Percentiles rank a stretch among this genome's conserved stretches.
Conservation (phyloP, 1,140 invertebrate genomes). For the Helicoverpa armigera region DNA sequence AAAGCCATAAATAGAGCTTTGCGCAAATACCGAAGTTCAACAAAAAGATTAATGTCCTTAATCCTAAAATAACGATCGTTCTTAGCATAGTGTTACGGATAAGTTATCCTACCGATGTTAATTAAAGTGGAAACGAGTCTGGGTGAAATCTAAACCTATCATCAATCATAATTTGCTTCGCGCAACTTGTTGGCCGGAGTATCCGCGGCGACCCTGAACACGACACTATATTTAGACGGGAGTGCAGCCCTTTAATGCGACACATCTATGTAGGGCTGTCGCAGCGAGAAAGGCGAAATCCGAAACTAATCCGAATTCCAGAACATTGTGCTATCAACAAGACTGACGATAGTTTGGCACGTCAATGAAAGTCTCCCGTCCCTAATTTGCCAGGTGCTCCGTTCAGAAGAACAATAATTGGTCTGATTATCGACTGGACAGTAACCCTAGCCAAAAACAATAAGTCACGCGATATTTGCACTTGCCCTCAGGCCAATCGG, state of each 20-base stretch:
- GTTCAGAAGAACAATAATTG: conserved; percentile 1
- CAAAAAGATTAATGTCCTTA: conserved; percentile 16
- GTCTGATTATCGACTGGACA: conserved; percentile 12
- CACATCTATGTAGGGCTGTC: conserved; percentile 7
- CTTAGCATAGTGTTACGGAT: conserved; percentile 39
- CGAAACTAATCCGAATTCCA: background rate
- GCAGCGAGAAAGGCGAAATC: background rate
- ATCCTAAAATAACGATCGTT: conserved; percentile 27
- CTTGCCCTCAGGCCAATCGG: conserved; percentile 49
- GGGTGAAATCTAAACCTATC: conserved; percentile 66
- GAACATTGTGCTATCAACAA: background rate
- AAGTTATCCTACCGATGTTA: conserved; percentile 43
- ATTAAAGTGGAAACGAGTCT: conserved; percentile 46
- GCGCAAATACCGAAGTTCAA: conserved; percentile 8
- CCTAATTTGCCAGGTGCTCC: conserved; percentile 29
- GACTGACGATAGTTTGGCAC: background rate
- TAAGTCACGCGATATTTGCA: conserved; percentile 74
- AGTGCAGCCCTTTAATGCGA: conserved; percentile 73
- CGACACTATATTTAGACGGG: conserved; percentile 72
- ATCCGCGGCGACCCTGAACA: conserved; percentile 74
- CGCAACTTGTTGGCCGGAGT: conserved; percentile 75
- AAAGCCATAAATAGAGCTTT: conserved; percentile 24
- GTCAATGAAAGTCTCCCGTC: conserved; percentile 12
- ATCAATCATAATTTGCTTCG: conserved; percentile 82
- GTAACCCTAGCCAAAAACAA: conserved; percentile 64